These are phyloP conservation scores for Gryllus bimaculatus DNA, from an alignment of 1,140 invertebrate species.

Conservation along the genomic window DNA sequence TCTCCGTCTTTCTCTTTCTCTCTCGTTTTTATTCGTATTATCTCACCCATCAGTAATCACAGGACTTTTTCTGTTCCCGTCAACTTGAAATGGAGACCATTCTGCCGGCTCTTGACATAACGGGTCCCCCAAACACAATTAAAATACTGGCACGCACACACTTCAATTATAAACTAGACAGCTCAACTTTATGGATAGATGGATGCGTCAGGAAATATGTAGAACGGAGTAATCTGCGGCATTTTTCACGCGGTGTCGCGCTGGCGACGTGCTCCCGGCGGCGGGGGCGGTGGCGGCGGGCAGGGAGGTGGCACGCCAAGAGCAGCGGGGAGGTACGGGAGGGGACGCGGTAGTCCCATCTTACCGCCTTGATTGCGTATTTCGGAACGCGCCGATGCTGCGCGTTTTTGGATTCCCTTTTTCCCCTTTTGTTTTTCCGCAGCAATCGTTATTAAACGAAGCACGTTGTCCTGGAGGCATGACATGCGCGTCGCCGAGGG, in stretches of 20 bases:
- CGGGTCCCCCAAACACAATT: background rate
- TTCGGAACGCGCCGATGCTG: background rate
- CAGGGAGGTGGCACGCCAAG: too few relatives aligned
- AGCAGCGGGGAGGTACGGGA: too few relatives aligned
- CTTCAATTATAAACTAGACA: constrained; percentile 1
- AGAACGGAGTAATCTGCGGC: constrained; percentile 1
- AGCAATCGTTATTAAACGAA: background rate
- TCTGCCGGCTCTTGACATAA: background rate
- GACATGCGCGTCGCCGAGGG: too few relatives aligned
- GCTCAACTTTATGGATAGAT: constrained; percentile 1
- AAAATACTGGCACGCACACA: constrained; percentile 3
- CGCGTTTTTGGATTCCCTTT: background rate
- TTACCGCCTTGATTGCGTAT: too few relatives aligned
- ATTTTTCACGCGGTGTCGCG: background rate
- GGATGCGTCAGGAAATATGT: constrained; percentile 3
- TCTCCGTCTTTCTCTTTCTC: constrained; percentile 5
- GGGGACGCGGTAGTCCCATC: too few relatives aligned
- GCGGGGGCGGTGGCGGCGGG: background rate
- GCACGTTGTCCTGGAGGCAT: background rate
- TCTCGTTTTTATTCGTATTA: constrained; percentile 23
- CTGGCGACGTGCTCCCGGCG: background rate
- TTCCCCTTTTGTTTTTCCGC: background rate
- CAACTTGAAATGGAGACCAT: constrained; percentile 26
- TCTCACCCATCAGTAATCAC: constrained; percentile 31
- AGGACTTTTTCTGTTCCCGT: constrained; percentile 25